A percentile compares a stretch with the other conserved stretches of the same genome.
Evolutionary conservation across 2,797 vertebrate species (phyloP).

Genomic region (Ibycter americanus): DNA sequence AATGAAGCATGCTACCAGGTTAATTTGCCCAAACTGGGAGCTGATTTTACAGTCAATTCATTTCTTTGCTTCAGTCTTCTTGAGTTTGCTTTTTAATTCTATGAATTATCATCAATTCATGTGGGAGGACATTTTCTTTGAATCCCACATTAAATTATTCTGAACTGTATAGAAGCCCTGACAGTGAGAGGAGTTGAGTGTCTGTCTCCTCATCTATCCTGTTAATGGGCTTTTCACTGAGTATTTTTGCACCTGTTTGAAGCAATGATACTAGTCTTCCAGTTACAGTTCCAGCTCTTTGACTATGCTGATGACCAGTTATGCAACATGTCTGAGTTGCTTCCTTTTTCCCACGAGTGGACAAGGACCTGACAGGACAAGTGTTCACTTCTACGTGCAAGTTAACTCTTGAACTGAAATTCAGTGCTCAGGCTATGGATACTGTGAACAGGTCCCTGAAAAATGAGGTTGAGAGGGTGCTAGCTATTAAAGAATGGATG

Average conservation of each 20-base stretch:
- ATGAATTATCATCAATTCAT: conserved; percentile 28
- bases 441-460: background rate
- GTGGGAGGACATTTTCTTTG: conserved; percentile 11
- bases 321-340: conserved; percentile 4
- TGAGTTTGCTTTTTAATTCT: conserved; percentile 24
- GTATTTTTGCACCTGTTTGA: conserved; percentile 39
- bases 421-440: background rate
- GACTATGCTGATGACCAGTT: background rate
- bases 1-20: background rate
- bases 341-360: background rate
- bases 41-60: background rate
- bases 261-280: conserved; percentile 10
- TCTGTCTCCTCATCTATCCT: conserved; percentile 8
- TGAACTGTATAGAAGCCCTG: background rate
- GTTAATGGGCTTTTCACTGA: conserved; percentile 17
- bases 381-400: background rate
- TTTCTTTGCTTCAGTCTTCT: background rate
- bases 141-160: background rate
- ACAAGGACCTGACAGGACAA: background rate
- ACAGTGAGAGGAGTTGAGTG: background rate
- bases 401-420: conserved; percentile 16
- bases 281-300: background rate
- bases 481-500: background rate
- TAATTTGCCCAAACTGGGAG: background rate
- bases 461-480: background rate